Evolutionary conservation across 2,888 invertebrate genomes (phyloP).

Genomic region (Sesamia inferens): DNA sequence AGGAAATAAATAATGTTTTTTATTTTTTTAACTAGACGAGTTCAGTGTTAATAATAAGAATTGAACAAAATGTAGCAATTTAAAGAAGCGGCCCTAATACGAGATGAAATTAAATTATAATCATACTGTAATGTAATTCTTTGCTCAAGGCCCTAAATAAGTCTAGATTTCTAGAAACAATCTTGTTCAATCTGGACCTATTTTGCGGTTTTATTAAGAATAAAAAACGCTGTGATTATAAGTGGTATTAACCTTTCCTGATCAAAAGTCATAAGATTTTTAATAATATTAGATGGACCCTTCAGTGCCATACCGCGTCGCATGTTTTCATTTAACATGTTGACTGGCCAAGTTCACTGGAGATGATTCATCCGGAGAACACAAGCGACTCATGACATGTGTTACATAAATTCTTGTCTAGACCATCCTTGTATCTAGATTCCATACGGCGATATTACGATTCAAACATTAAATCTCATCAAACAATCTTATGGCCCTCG

Average conservation of each 20-base stretch:
- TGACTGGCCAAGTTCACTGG: slow-evolving; percentile 26
- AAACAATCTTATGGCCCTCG: slow-evolving; percentile 3
- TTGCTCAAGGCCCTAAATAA: slow-evolving; percentile 2
- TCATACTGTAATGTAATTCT: background rate
- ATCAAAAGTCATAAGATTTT: background rate
- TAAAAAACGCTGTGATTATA: background rate
- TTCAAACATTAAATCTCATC: slow-evolving; percentile 19
- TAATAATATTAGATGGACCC: slow-evolving; percentile 12
- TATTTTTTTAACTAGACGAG: background rate
- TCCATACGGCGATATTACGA: slow-evolving; percentile 3
- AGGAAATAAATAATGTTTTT: too few relatives aligned
- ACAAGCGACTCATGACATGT: slow-evolving; percentile 28
- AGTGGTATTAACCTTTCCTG: background rate
- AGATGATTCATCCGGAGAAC: slow-evolving; percentile 47
- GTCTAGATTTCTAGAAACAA: slow-evolving; percentile 14
- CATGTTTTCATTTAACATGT: slow-evolving; percentile 29
- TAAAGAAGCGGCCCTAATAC: slow-evolving; percentile 5
- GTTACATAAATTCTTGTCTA: slow-evolving; percentile 52
- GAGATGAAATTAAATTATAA: slow-evolving; percentile 12
- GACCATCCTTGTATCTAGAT: slow-evolving; percentile 36
- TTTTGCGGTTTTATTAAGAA: slow-evolving; percentile 7
- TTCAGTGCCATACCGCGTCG: slow-evolving; percentile 22
- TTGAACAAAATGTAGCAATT: slow-evolving; percentile 10
- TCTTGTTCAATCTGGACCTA: background rate
- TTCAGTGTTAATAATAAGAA: background rate